Conservation (phyloP, 2,888 invertebrate species). For the Therioaphis trifolii region DNA sequence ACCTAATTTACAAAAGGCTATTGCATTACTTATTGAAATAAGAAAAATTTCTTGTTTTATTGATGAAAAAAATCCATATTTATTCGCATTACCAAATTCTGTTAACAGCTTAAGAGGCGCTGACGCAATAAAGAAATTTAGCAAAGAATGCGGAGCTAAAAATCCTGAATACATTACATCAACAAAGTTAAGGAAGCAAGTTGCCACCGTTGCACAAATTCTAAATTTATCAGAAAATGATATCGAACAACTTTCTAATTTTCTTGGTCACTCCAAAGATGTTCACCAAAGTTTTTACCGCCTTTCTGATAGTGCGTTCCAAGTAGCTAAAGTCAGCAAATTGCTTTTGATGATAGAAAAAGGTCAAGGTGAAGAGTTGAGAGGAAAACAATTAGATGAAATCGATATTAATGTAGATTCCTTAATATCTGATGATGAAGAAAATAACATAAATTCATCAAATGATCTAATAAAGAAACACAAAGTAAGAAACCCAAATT, state of each 20-base stretch:
- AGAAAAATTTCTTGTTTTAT: constrained; percentile 16
- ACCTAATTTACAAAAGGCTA: neutral
- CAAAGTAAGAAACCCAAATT: too few relatives aligned
- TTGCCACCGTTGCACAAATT: constrained; percentile 7
- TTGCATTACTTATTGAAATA: neutral
- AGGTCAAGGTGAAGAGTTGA: neutral
- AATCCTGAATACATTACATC: neutral
- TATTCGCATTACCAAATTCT: constrained; percentile 20
- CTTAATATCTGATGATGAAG: constrained; percentile 6
- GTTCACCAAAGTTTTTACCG: constrained; percentile 66
- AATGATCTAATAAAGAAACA: too few relatives aligned
- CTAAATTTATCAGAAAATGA: constrained; percentile 22
- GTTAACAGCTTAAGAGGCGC: constrained; percentile 1
- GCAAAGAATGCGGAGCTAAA: neutral
- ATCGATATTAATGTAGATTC: constrained; percentile 21
- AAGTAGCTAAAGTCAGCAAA: constrained; percentile 66
- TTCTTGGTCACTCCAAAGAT: neutral
- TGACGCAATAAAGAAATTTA: neutral
- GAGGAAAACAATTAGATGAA: constrained; percentile 3
- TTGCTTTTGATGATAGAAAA: constrained; percentile 66
- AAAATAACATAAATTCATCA: neutral
- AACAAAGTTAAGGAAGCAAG: neutral
- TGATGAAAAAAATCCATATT: constrained; percentile 40
- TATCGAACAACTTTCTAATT: neutral
- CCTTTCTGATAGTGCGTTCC: constrained; percentile 66